Evolutionary conservation across 2,113 vertebrate species (phyloP).

Genomic region (Heterotilapia buettikoferi): DNA sequence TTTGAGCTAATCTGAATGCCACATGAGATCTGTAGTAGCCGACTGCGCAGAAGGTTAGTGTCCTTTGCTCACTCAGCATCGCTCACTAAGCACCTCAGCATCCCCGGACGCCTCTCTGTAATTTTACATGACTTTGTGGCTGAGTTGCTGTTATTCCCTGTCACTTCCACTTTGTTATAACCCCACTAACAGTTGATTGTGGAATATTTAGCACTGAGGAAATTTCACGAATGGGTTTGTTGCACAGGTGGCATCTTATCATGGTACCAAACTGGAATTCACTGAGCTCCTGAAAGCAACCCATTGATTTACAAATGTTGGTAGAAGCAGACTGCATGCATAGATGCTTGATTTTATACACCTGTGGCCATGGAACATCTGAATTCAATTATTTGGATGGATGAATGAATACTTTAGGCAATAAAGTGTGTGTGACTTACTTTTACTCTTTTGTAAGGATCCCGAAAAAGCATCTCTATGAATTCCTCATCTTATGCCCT

Average conservation of each 20-base stretch:
- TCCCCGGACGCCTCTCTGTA: not conserved
- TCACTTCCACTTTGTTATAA: not conserved
- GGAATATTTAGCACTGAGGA: not conserved
- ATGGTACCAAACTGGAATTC: not conserved
- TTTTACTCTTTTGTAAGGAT: not conserved
- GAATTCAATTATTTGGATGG: not conserved
- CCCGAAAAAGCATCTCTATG: not conserved
- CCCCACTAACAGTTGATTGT: not conserved
- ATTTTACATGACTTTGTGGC: not conserved
- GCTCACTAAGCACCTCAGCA: not conserved
- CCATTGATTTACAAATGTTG: not conserved
- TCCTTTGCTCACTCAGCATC: rapidly evolving
- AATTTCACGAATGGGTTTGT: not conserved
- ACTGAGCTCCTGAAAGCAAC: not conserved
- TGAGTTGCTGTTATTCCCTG: not conserved
- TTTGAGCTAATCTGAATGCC: not conserved
- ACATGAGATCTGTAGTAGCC: not conserved
- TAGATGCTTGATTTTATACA: not conserved
- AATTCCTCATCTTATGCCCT: not conserved
- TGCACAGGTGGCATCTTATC: not conserved
- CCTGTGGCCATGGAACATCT: not conserved
- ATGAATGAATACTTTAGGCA: not conserved
- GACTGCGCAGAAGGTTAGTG: rapidly evolving
- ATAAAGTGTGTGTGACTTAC: not conserved
- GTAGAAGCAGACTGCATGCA: not conserved